phyloP scores from a whole-genome alignment of 2,113 vertebrate genomes.

The Lanius collurio region DNA sequence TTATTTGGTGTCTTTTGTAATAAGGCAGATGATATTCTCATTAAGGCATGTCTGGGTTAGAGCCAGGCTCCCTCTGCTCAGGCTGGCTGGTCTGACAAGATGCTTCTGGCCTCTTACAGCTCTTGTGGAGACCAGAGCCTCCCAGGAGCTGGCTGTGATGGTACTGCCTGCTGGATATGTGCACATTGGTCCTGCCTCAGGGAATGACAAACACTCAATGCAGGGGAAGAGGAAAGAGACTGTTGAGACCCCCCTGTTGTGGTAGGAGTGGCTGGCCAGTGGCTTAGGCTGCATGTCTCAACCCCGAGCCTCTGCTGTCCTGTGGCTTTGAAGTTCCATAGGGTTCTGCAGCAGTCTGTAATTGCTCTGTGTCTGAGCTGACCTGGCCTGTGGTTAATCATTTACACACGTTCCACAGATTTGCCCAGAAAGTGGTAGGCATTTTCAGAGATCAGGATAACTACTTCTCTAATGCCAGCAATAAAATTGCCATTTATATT shows the following conservation, averaged over 20 bases:
- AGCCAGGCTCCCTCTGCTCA: not conserved
- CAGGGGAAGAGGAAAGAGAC: not conserved
- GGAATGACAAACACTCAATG: not conserved
- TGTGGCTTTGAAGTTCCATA: not conserved
- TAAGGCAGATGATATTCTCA: not conserved
- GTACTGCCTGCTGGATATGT: not conserved
- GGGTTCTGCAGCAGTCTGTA: not conserved
- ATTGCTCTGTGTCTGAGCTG: not conserved
- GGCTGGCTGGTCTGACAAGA: not conserved
- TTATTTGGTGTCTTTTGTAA: not conserved
- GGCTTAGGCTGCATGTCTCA: not conserved
- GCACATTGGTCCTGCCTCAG: not conserved
- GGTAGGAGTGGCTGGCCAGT: not conserved
- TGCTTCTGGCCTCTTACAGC: not conserved
- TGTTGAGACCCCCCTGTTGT: not conserved
- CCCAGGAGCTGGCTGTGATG: not conserved
- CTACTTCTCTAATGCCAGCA: not conserved
- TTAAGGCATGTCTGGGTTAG: not conserved
- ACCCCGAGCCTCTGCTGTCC: not conserved
- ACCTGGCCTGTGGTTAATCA: not conserved
- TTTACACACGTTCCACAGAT: not conserved
- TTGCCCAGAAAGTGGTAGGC: not conserved
- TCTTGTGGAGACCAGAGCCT: not conserved
- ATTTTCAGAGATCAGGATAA: not conserved
- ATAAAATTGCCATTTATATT: conserved; percentile 21